A percentile compares a stretch with the other conserved stretches of the same genome.
phyloP scores from a whole-genome alignment of 2,888 invertebrate genomes.

The Noctua janthina region DNA sequence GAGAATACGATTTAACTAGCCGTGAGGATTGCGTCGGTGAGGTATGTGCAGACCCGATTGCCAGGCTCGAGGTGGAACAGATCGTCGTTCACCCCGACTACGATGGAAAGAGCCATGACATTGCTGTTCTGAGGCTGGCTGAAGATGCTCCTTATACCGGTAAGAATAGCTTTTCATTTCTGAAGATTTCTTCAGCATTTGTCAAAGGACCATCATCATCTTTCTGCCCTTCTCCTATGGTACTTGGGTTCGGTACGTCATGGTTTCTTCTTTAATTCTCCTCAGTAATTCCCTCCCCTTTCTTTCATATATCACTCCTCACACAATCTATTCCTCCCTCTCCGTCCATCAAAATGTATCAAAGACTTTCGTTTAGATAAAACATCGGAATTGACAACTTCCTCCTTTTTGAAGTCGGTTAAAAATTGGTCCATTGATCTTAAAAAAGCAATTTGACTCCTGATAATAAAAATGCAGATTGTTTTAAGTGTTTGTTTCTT shows the following conservation, averaged over 20 bases:
- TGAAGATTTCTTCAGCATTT: not conserved
- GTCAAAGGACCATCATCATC: not conserved
- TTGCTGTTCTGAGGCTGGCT: slow-evolving; percentile 73
- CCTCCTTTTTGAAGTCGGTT: too few relatives aligned
- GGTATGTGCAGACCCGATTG: slow-evolving; percentile 68
- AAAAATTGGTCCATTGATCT: slow-evolving; percentile 5
- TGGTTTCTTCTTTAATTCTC: not conserved
- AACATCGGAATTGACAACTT: too few relatives aligned
- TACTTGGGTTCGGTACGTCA: not conserved
- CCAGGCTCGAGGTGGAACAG: slow-evolving; percentile 64
- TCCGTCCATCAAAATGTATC: not conserved
- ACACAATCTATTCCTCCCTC: not conserved
- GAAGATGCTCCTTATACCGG: slow-evolving; percentile 74
- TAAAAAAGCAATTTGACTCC: not conserved
- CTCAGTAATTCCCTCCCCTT: not conserved
- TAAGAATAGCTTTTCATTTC: slow-evolving; percentile 47
- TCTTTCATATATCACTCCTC: not conserved
- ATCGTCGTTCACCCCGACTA: slow-evolving; percentile 70
- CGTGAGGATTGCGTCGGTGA: slow-evolving; percentile 65
- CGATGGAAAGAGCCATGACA: slow-evolving; percentile 70
- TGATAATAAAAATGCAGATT: not conserved
- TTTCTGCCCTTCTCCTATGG: not conserved
- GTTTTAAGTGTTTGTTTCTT: not conserved
- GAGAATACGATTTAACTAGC: slow-evolving; percentile 70
- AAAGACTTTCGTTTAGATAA: not conserved